A percentile compares a stretch with the other conserved stretches of the same genome.
Evolutionary conservation across 2,797 vertebrate genomes (phyloP).

Genomic region (Peromyscus eremicus): DNA sequence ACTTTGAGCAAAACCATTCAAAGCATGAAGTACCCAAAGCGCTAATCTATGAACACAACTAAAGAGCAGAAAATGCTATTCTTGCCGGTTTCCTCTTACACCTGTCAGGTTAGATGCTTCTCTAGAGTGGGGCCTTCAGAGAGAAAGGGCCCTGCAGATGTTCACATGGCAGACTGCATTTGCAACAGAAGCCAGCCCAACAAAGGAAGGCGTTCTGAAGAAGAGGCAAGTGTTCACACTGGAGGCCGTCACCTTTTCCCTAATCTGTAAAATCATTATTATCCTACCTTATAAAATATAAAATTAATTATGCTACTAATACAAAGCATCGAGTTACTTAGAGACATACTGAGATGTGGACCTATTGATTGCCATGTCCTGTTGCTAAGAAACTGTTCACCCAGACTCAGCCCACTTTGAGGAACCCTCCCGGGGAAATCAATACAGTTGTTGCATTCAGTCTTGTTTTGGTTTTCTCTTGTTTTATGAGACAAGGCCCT

Average conservation of each 20-base stretch:
- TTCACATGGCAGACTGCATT: not conserved
- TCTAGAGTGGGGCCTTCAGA: not conserved
- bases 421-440: not conserved
- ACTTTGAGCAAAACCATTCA: not conserved
- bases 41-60: not conserved
- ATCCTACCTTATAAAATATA: not conserved
- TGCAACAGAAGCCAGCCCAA: not conserved
- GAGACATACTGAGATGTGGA: conserved; percentile 31
- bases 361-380: not conserved
- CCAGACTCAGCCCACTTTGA: not conserved
- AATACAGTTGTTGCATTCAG: not conserved
- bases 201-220: not conserved
- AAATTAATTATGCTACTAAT: conserved; percentile 43
- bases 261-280: not conserved
- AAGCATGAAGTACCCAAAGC: not conserved
- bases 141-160: conserved; percentile 17
- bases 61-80: conserved; percentile 45
- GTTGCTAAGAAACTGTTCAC: not conserved
- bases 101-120: conserved; percentile 16
- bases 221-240: not conserved
- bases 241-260: not conserved
- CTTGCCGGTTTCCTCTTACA: not conserved
- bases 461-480: not conserved
- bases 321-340: not conserved
- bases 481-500: not conserved